phyloP scores from a whole-genome alignment of 2,888 invertebrate genomes.

The Patella depressa region DNA sequence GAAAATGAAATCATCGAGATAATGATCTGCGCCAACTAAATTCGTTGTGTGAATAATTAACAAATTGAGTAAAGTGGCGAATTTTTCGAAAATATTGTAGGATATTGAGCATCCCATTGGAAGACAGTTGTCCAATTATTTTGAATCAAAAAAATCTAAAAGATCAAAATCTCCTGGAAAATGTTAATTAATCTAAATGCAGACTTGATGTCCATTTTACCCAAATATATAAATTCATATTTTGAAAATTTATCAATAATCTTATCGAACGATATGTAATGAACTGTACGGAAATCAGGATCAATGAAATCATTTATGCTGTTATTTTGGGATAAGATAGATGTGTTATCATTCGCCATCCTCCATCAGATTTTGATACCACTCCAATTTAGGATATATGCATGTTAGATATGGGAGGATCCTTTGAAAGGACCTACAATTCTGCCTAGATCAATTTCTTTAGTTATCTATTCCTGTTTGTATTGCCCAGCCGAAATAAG shows the following conservation, averaged over 20 bases:
- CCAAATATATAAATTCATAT: neutral
- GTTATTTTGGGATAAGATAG: neutral
- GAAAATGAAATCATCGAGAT: neutral
- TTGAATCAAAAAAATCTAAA: conserved; percentile 15
- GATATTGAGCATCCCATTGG: conserved; percentile 21
- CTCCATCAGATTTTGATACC: conserved; percentile 21
- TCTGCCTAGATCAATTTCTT: conserved; percentile 19
- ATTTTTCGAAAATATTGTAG: conserved; percentile 20
- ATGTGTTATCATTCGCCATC: conserved; percentile 19
- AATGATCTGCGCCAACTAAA: neutral
- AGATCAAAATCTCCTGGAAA: conserved; percentile 23
- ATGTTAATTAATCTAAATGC: conserved; percentile 22
- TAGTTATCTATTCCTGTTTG: neutral
- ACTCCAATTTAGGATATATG: conserved; percentile 5
- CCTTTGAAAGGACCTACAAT: conserved; percentile 21
- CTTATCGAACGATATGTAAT: neutral
- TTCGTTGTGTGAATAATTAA: neutral
- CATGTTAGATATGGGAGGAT: conserved; percentile 14
- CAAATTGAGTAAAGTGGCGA: conserved; percentile 21
- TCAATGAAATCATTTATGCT: neutral
- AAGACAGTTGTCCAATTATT: conserved; percentile 28
- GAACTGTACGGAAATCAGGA: neutral
- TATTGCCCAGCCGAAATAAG: neutral
- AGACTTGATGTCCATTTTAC: conserved; percentile 20
- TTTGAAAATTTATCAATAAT: neutral